Percentiles rank a stretch among this genome's conserved stretches.
phyloP scores from a whole-genome alignment of 2,113 vertebrate species.

The Peromyscus leucopus region DNA sequence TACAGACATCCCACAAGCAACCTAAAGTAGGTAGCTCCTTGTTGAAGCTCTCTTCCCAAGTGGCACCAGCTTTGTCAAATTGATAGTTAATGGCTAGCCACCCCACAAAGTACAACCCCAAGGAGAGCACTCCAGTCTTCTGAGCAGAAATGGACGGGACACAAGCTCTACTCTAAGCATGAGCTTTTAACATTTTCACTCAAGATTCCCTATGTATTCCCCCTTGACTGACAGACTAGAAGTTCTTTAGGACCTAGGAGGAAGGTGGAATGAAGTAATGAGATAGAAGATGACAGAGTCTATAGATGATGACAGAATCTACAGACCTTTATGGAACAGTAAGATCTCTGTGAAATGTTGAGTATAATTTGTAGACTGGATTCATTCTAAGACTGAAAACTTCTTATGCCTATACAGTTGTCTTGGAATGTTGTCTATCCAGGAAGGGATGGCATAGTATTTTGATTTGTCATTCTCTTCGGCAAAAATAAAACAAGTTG shows the following conservation, averaged over 20 bases:
- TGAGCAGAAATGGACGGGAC: not conserved
- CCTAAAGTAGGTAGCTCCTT: too few relatives aligned
- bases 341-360: not conserved
- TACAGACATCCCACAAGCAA: not conserved
- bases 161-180: fast-evolving
- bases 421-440: not conserved
- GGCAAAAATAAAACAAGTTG: not conserved
- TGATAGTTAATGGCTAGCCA: not conserved
- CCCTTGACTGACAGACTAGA: not conserved
- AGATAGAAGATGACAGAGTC: not conserved
- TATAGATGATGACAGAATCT: fast-evolving
- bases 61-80: not conserved
- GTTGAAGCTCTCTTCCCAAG: too few relatives aligned
- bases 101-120: not conserved
- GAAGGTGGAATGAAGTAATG: not conserved
- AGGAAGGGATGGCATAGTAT: too few relatives aligned
- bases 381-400: not conserved
- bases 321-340: not conserved
- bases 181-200: not conserved
- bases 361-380: not conserved
- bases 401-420: not conserved
- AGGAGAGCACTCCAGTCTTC: not conserved
- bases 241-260: not conserved
- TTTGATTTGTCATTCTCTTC: not conserved
- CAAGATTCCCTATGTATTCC: not conserved